Conservation (phyloP, 30 jellyfish, hydroid and myxozoan genomes). For the Turritopsis dohrnii region DNA sequence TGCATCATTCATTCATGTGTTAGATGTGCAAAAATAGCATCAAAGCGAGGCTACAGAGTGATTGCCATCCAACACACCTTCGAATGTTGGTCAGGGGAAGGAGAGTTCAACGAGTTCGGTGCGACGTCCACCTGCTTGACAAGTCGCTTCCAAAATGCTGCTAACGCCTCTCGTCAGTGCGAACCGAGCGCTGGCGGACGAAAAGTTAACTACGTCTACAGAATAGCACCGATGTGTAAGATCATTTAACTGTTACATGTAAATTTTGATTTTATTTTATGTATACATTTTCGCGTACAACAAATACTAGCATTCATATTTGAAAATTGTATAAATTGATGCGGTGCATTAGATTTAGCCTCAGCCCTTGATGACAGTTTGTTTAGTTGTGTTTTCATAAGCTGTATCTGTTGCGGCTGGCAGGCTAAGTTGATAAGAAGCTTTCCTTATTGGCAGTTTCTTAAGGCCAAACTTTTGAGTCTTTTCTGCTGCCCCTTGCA, state of each 20-base stretch:
- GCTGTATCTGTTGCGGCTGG: too few species aligned
- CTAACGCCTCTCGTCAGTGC: conserved; percentile 2
- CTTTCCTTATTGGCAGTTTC: too few species aligned
- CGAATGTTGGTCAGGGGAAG: conserved; percentile 70
- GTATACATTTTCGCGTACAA: background rate
- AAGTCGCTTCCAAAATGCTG: background rate
- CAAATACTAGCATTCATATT: background rate
- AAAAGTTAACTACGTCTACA: conserved; percentile 55
- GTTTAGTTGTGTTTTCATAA: too few species aligned
- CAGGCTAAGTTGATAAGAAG: too few species aligned
- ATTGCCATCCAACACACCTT: conserved; percentile 61
- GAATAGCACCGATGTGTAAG: conserved; percentile 69
- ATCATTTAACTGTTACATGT: background rate
- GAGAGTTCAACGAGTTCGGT: conserved; percentile 31
- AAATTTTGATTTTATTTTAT: too few species aligned
- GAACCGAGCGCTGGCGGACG: conserved; percentile 56
- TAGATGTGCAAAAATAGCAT: conserved; percentile 66
- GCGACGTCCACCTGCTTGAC: conserved; percentile 29
- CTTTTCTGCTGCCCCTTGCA: background rate
- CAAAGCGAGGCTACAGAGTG: conserved; percentile 45
- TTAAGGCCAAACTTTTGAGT: too few species aligned
- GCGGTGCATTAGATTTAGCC: too few species aligned
- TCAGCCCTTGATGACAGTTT: too few species aligned
- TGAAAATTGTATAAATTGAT: too few species aligned
- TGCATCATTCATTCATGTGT: too few species aligned